A percentile compares a stretch with the other conserved stretches of the same genome.
These are phyloP conservation scores for Vipera ursinii DNA, from an alignment of 2,797 vertebrate species.

Conservation along the genomic window DNA sequence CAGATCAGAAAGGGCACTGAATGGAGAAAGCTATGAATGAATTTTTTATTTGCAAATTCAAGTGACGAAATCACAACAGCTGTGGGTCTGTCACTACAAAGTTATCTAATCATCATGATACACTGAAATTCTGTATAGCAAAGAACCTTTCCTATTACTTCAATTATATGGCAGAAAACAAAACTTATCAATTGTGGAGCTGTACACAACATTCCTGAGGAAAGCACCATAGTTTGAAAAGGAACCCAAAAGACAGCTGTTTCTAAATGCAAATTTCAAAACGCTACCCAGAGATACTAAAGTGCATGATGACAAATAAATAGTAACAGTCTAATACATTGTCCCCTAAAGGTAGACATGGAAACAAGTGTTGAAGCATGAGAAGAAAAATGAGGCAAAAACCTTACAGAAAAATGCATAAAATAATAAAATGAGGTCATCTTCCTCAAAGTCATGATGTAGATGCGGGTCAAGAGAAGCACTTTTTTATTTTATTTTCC, in stretches of 20 bases:
- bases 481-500: not conserved
- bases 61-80: not conserved
- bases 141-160: not conserved
- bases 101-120: not conserved
- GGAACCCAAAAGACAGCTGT: not conserved
- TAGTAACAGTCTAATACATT: constrained; percentile 63
- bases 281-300: constrained; percentile 63
- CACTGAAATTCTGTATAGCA: not conserved
- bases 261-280: constrained; percentile 2
- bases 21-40: not conserved
- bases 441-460: not conserved
- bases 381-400: too few species aligned
- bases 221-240: not conserved
- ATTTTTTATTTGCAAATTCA: not conserved
- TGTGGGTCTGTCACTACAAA: not conserved
- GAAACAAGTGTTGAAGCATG: not conserved
- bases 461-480: not conserved
- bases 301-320: constrained; percentile 68
- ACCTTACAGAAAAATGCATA: not conserved
- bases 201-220: not conserved
- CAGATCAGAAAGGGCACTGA: not conserved
- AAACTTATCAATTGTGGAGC: not conserved
- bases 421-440: not conserved
- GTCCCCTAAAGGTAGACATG: constrained; percentile 30
- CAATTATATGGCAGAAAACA: not conserved